phyloP scores from a whole-genome alignment of 2,888 invertebrate genomes.

The Graphium colonna region DNA sequence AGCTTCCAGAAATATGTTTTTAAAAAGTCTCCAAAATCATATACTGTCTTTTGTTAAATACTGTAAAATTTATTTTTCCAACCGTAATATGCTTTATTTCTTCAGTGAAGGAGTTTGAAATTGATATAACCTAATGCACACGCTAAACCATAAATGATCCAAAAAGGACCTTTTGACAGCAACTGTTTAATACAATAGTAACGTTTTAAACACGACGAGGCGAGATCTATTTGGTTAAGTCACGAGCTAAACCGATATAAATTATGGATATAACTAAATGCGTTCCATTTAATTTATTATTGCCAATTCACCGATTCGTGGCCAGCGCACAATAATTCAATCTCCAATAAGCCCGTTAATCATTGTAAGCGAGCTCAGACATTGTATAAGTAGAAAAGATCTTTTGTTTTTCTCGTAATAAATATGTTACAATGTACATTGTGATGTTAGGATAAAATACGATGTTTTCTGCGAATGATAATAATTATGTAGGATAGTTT shows the following conservation, averaged over 20 bases:
- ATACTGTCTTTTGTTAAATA: too few relatives aligned
- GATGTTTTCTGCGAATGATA: not conserved
- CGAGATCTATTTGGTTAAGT: too few relatives aligned
- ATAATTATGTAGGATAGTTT: not conserved
- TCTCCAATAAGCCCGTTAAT: slow-evolving; percentile 18
- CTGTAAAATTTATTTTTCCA: too few relatives aligned
- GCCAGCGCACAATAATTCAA: slow-evolving; percentile 17
- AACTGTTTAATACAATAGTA: too few relatives aligned
- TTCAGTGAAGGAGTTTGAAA: too few relatives aligned
- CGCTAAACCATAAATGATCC: too few relatives aligned
- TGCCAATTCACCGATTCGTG: slow-evolving; percentile 1
- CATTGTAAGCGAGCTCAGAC: slow-evolving; percentile 16
- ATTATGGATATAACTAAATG: slow-evolving; percentile 6
- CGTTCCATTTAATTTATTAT: slow-evolving; percentile 14
- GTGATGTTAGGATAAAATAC: not conserved
- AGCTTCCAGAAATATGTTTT: too few relatives aligned
- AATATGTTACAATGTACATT: not conserved
- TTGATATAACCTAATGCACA: too few relatives aligned
- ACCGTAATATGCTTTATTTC: too few relatives aligned
- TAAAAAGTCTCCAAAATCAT: too few relatives aligned
- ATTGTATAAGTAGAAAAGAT: slow-evolving; percentile 7
- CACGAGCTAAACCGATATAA: slow-evolving; percentile 7
- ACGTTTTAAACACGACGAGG: too few relatives aligned
- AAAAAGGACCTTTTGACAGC: too few relatives aligned
- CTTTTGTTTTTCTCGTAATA: not conserved